A percentile compares a stretch with the other conserved stretches of the same genome.
Conservation (phyloP, 2,888 invertebrate genomes). For the Hirtodrosophila cameraria region DNA sequence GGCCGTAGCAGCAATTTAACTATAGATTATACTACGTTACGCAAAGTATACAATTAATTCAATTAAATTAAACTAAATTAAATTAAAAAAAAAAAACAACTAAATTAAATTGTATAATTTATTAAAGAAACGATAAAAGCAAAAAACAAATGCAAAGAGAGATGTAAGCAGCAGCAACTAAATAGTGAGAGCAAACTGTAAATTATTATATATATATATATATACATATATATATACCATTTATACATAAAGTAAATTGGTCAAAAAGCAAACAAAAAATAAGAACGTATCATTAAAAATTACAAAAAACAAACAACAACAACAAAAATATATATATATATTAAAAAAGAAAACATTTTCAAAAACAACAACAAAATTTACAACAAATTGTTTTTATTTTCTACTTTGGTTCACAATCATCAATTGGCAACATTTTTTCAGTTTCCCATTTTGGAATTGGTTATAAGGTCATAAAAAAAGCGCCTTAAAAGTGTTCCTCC, state of each 20-base stretch:
- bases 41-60: slow-evolving; percentile 80
- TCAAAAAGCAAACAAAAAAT: slow-evolving; percentile 38
- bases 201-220: slow-evolving; percentile 49
- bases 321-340: slow-evolving; percentile 48
- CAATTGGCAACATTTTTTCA: slow-evolving; percentile 46
- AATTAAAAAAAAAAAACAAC: slow-evolving; percentile 27
- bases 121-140: slow-evolving; percentile 34
- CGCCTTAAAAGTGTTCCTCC: neutral
- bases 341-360: slow-evolving; percentile 44
- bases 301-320: slow-evolving; percentile 55
- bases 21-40: slow-evolving; percentile 61
- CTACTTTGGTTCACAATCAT: slow-evolving; percentile 55
- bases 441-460: slow-evolving; percentile 26
- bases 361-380: slow-evolving; percentile 52
- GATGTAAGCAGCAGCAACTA: slow-evolving; percentile 57
- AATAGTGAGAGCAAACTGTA: slow-evolving; percentile 59
- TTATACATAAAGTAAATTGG: slow-evolving; percentile 48
- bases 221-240: slow-evolving; percentile 25
- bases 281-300: slow-evolving; percentile 74
- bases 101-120: slow-evolving; percentile 66
- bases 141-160: slow-evolving; percentile 39
- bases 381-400: slow-evolving; percentile 71
- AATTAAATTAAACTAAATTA: slow-evolving; percentile 62
- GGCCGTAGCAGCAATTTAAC: slow-evolving; percentile 68
- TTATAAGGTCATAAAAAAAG: too few species aligned